phyloP scores from a whole-genome alignment of 2,113 vertebrate species.

The Hiodon alosoides region DNA sequence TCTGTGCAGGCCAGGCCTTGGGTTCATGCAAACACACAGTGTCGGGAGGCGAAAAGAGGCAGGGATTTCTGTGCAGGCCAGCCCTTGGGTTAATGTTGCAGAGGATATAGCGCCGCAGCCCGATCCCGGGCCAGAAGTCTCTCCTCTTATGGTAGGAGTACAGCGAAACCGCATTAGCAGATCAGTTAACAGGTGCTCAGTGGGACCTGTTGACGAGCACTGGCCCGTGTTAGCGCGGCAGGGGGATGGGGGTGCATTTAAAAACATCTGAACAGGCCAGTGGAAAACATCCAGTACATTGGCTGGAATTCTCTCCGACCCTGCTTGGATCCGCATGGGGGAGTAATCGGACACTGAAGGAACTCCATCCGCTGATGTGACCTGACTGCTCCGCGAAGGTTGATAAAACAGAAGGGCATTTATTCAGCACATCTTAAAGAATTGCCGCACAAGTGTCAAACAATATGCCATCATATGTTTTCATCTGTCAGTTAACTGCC shows the following conservation, averaged over 20 bases:
- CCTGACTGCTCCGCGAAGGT: conserved; percentile 5
- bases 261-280: background rate
- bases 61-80: background rate
- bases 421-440: background rate
- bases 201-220: background rate
- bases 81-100: background rate
- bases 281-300: background rate
- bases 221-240: background rate
- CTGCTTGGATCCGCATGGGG: conserved; percentile 5
- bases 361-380: background rate
- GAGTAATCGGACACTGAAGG: background rate
- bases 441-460: background rate
- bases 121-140: background rate
- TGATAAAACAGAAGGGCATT: background rate
- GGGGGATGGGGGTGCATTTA: background rate
- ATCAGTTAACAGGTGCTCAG: conserved; percentile 16
- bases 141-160: conserved; percentile 7
- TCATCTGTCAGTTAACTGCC: conserved; percentile 7
- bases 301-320: background rate
- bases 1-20: background rate
- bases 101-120: background rate
- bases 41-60: too few species aligned
- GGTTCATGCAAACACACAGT: too few species aligned
- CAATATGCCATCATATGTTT: background rate
- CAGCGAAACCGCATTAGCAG: conserved; percentile 20